Evolutionary conservation across 2,113 vertebrate species (phyloP).

Genomic region (Pleuronectes platessa): DNA sequence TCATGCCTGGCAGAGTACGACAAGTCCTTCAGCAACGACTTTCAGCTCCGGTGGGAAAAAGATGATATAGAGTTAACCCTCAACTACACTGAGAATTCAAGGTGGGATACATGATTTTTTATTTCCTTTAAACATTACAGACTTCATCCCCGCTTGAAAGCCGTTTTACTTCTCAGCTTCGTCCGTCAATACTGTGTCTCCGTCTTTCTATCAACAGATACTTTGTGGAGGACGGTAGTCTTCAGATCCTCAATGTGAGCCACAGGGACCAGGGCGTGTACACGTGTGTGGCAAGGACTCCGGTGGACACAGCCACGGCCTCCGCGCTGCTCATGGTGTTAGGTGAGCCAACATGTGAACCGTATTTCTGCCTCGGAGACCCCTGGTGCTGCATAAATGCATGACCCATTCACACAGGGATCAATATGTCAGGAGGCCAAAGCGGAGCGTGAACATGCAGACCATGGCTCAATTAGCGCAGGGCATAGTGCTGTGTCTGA

Average conservation of each 20-base stretch:
- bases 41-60: conserved; percentile 92
- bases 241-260: conserved; percentile 88
- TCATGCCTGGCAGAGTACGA: conserved; percentile 89
- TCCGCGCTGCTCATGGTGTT: conserved; percentile 84
- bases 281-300: conserved; percentile 85
- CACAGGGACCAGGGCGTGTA: conserved; percentile 88
- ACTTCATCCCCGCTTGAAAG: conserved; percentile 24
- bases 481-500: background rate
- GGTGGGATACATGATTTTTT: conserved; percentile 76
- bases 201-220: conserved; percentile 70
- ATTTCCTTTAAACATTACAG: background rate
- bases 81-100: conserved; percentile 84
- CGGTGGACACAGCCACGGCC: conserved; percentile 82
- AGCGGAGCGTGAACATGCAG: conserved; percentile 26
- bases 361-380: background rate
- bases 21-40: conserved; percentile 85
- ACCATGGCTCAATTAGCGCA: conserved; percentile 21
- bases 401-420: conserved; percentile 21
- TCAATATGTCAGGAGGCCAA: conserved; percentile 47
- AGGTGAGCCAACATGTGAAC: conserved; percentile 81
- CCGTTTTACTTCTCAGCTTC: conserved; percentile 19
- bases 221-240: conserved; percentile 83
- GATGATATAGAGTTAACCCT: conserved; percentile 82
- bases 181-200: conserved; percentile 44
- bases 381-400: conserved; percentile 12